phyloP scores from a whole-genome alignment of 2,888 invertebrate species.

The Nephrotoma guestfalica region DNA sequence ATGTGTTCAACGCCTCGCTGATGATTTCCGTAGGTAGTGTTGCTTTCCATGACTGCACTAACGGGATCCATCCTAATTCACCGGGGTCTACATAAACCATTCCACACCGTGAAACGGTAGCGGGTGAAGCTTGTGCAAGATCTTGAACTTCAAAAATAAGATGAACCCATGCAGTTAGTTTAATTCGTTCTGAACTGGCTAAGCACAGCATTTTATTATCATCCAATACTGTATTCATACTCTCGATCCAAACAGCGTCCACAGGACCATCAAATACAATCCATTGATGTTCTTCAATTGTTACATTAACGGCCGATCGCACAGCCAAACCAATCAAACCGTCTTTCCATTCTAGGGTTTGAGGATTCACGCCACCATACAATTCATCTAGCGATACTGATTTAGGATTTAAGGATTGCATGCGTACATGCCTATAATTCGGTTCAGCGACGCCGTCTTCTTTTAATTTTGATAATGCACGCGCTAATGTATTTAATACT shows the following conservation, averaged over 20 bases:
- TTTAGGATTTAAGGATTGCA: slow-evolving; percentile 77
- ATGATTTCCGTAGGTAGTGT: slow-evolving; percentile 37
- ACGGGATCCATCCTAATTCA: slow-evolving; percentile 69
- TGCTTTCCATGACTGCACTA: slow-evolving; percentile 61
- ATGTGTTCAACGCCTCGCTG: slow-evolving; percentile 42
- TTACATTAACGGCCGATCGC: slow-evolving; percentile 22
- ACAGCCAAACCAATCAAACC: slow-evolving; percentile 55
- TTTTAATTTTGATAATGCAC: slow-evolving; percentile 50
- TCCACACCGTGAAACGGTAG: slow-evolving; percentile 69
- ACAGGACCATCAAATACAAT: slow-evolving; percentile 84
- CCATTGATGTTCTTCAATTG: slow-evolving; percentile 70
- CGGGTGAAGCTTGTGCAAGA: slow-evolving; percentile 78
- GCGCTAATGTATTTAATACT: slow-evolving; percentile 57
- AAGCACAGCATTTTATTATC: slow-evolving; percentile 89
- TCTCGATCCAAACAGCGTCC: slow-evolving; percentile 90
- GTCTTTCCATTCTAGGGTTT: slow-evolving; percentile 83
- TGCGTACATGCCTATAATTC: slow-evolving; percentile 56
- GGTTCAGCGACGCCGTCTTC: slow-evolving; percentile 42
- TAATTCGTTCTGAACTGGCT: slow-evolving; percentile 82
- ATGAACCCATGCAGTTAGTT: slow-evolving; percentile 74
- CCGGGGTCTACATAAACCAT: slow-evolving; percentile 85
- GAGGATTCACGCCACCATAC: slow-evolving; percentile 71
- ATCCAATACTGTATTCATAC: slow-evolving; percentile 82
- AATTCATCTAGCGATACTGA: slow-evolving; percentile 75
- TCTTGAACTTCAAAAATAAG: slow-evolving; percentile 82